These are phyloP conservation scores for Papio anubis DNA, from an alignment of 2,113 vertebrate genomes.

Conservation along the genomic window DNA sequence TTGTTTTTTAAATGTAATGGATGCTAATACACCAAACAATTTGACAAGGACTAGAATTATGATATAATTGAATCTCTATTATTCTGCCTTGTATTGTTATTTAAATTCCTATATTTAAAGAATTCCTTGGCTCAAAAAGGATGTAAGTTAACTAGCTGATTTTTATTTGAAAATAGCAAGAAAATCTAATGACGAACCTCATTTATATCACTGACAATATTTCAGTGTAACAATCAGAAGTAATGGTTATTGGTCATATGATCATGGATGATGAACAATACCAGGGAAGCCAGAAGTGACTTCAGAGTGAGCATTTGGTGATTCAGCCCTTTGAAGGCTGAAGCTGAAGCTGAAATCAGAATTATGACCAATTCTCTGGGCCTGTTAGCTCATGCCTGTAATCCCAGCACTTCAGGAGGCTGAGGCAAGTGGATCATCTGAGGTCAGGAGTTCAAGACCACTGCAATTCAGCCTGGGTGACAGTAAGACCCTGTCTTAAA, in stretches of 20 bases:
- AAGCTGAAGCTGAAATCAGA: neutral
- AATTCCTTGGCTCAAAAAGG: constrained; percentile 43
- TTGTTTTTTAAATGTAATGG: constrained; percentile 41
- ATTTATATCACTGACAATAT: constrained; percentile 9
- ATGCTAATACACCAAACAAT: constrained; percentile 56
- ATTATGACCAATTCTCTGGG: neutral
- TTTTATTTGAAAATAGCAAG: neutral
- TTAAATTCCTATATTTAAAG: constrained; percentile 67
- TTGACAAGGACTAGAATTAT: constrained; percentile 59
- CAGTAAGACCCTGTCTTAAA: no score
- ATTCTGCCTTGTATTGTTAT: constrained; percentile 59
- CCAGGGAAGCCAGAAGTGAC: neutral
- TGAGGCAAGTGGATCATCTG: no score
- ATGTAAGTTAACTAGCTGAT: constrained; percentile 50
- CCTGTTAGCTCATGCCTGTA: no score
- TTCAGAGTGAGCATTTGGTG: neutral
- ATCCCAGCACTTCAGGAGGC: no score
- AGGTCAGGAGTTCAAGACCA: no score
- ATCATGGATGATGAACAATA: neutral
- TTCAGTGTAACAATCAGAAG: constrained; percentile 17
- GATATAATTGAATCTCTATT: constrained; percentile 56
- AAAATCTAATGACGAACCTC: neutral
- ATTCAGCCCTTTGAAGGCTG: neutral
- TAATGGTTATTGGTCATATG: neutral
- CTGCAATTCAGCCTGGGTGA: no score